Evolutionary conservation across 2,888 invertebrate species (phyloP).

Genomic region (Adelognathus sp.): DNA sequence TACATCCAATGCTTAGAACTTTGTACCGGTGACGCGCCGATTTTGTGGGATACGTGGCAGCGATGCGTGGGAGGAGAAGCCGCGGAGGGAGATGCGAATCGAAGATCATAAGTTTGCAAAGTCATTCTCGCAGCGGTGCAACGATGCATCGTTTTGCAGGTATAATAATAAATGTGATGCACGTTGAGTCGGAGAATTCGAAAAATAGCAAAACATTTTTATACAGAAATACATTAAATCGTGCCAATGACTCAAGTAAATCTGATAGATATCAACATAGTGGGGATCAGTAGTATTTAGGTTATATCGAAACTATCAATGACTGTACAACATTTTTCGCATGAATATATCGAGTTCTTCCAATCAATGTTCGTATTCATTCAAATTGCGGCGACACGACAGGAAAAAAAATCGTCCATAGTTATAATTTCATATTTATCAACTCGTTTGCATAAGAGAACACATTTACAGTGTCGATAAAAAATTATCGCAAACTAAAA

Average conservation of each 20-base stretch:
- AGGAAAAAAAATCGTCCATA: too few relatives aligned
- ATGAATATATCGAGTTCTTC: too few relatives aligned
- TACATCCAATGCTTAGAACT: constrained; percentile 17
- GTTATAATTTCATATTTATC: too few relatives aligned
- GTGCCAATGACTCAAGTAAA: background rate
- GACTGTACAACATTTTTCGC: background rate
- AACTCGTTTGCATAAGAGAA: too few relatives aligned
- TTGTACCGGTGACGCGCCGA: constrained; percentile 51
- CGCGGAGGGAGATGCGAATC: constrained; percentile 7
- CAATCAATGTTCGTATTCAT: too few relatives aligned
- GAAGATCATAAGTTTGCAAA: constrained; percentile 54
- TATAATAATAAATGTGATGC: background rate
- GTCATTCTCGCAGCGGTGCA: constrained; percentile 52
- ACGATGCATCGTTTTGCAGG: background rate
- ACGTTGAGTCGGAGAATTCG: background rate
- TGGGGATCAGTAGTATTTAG: too few relatives aligned
- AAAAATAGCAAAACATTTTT: too few relatives aligned
- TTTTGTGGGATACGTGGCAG: constrained; percentile 38
- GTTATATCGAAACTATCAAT: background rate
- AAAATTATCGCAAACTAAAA: too few relatives aligned
- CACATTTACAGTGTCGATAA: too few relatives aligned
- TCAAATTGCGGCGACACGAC: too few relatives aligned
- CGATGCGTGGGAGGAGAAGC: constrained; percentile 15
- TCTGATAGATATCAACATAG: too few relatives aligned
- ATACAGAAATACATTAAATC: background rate